A percentile compares a stretch with the other conserved stretches of the same genome.
Evolutionary conservation across 2,113 vertebrate species (phyloP).

Genomic region (Progne subis): DNA sequence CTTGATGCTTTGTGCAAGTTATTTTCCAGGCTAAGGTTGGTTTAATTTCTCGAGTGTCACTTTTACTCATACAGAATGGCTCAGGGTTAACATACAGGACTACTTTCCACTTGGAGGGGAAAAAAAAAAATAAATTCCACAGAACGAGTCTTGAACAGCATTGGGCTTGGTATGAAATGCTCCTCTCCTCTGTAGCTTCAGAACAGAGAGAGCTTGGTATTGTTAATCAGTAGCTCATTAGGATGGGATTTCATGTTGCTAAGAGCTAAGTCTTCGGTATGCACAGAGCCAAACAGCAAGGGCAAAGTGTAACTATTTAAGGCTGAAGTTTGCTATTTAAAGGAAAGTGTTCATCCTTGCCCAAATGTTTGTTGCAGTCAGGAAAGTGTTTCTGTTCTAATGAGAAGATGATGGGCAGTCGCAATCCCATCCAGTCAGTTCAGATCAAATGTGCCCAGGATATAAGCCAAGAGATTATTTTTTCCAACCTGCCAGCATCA

Average conservation of each 20-base stretch:
- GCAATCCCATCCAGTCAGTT: background rate
- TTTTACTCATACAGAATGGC: background rate
- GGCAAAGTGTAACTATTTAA: slow-evolving; percentile 64
- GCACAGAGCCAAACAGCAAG: slow-evolving; percentile 53
- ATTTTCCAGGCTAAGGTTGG: background rate
- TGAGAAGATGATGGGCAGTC: background rate
- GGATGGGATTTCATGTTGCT: slow-evolving; percentile 73
- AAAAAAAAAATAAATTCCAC: background rate
- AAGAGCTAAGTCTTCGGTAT: slow-evolving; percentile 70
- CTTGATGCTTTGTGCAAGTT: background rate
- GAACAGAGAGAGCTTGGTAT: slow-evolving; percentile 67
- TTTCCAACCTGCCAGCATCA: slow-evolving; percentile 20
- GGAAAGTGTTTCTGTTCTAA: background rate
- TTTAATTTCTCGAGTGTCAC: background rate
- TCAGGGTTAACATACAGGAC: background rate
- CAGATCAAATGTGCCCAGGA: slow-evolving; percentile 38
- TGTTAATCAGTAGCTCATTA: slow-evolving; percentile 73
- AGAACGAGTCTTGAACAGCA: background rate
- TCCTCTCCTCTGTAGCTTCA: slow-evolving; percentile 47
- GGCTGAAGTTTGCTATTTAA: slow-evolving; percentile 57
- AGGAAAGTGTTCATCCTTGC: background rate
- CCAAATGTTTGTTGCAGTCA: background rate
- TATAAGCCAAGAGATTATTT: slow-evolving; percentile 12
- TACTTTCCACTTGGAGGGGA: background rate
- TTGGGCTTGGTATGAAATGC: background rate